A percentile compares a stretch with the other conserved stretches of the same genome.
These are phyloP conservation scores for Meiosimyza platycephala DNA, from an alignment of 2,888 invertebrate species.

Conservation along the genomic window DNA sequence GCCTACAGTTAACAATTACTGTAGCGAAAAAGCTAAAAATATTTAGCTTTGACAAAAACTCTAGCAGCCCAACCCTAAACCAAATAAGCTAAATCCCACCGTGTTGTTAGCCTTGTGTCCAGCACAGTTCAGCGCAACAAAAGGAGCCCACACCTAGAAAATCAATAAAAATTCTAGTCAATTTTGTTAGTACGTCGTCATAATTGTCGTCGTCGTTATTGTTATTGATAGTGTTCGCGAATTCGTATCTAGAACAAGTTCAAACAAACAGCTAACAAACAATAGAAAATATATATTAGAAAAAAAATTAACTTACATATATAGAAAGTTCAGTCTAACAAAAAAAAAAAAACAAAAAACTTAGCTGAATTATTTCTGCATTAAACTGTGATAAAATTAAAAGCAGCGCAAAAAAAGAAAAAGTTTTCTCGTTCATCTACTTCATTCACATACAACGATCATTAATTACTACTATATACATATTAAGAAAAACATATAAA, in stretches of 20 bases:
- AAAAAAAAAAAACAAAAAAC: constrained; percentile 14
- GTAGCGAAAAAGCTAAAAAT: constrained; percentile 48
- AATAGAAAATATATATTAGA: too few relatives aligned
- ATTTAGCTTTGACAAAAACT: constrained; percentile 36
- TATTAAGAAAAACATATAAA: constrained; percentile 35
- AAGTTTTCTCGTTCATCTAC: constrained; percentile 4
- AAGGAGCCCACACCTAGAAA: constrained; percentile 37
- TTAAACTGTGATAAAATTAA: constrained; percentile 51
- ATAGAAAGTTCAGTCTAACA: not conserved
- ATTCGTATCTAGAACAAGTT: not conserved
- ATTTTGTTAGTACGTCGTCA: constrained; percentile 27
- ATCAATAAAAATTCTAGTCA: constrained; percentile 52
- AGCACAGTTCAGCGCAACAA: not conserved
- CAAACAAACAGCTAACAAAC: too few relatives aligned
- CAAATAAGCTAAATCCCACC: constrained; percentile 36
- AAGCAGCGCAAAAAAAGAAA: not conserved
- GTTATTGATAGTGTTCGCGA: constrained; percentile 11
- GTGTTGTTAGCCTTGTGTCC: constrained; percentile 4
- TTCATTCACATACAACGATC: constrained; percentile 16
- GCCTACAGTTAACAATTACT: constrained; percentile 60
- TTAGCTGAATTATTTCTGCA: constrained; percentile 42
- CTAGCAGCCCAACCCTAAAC: constrained; percentile 32
- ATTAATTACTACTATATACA: constrained; percentile 10
- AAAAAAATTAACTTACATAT: too few relatives aligned
- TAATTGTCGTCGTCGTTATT: not conserved